These are phyloP conservation scores for Tuberolachnus salignus DNA, from an alignment of 2,888 invertebrate genomes.

Conservation along the genomic window DNA sequence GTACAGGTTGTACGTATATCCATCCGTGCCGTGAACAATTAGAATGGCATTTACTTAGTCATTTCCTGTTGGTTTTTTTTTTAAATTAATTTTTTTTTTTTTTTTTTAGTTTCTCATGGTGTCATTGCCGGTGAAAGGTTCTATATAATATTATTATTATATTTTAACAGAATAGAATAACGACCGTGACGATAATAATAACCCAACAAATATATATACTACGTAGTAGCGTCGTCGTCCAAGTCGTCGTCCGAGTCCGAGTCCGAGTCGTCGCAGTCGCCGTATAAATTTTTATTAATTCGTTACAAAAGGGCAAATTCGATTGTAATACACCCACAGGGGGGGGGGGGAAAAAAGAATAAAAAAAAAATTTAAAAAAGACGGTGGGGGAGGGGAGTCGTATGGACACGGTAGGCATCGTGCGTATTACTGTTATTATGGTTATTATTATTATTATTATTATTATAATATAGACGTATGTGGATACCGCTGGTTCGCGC, in stretches of 20 bases:
- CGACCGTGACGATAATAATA: constrained; percentile 50
- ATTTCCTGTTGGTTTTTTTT: constrained; percentile 49
- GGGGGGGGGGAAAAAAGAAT: too few species aligned
- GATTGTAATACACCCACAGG: constrained; percentile 52
- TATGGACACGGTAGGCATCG: too few species aligned
- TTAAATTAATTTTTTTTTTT: neutral
- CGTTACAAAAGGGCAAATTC: constrained; percentile 52
- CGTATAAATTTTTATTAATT: constrained; percentile 38
- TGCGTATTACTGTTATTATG: too few species aligned
- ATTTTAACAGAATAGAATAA: constrained; percentile 54
- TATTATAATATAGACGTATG: too few species aligned
- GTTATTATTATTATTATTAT: too few species aligned
- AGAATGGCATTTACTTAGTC: constrained; percentile 56
- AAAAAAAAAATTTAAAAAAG: too few species aligned
- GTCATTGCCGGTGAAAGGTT: constrained; percentile 55
- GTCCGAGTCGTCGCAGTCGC: too few species aligned
- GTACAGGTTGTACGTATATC: too few species aligned
- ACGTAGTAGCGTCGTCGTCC: too few species aligned
- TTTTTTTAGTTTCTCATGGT: constrained; percentile 51
- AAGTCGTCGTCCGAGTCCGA: too few species aligned
- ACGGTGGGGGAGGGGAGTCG: too few species aligned
- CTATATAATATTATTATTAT: neutral
- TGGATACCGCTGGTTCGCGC: too few species aligned
- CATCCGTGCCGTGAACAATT: constrained; percentile 28
- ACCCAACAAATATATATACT: constrained; percentile 38